Percentiles rank a stretch among this genome's conserved stretches.
phyloP scores from a whole-genome alignment of 2,113 vertebrate species.

The Plecturocebus donacophilus region DNA sequence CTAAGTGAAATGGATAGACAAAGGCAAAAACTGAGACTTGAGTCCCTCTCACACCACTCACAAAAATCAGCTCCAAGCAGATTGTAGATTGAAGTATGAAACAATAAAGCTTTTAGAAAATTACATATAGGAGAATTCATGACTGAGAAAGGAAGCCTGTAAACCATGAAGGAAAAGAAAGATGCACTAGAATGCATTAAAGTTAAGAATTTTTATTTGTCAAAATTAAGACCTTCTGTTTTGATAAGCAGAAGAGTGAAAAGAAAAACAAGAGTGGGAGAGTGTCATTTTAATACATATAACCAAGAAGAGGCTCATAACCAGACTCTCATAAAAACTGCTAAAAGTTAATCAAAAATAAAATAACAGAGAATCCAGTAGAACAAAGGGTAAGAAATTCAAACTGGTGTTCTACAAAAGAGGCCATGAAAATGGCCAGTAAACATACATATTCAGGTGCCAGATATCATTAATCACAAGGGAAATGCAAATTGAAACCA shows the following conservation, averaged over 20 bases:
- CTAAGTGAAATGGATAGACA: not conserved
- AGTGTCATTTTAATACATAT: not conserved
- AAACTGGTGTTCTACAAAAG: not conserved
- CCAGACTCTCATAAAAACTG: not conserved
- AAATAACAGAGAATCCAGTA: not conserved
- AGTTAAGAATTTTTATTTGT: not conserved
- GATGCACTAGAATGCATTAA: not conserved
- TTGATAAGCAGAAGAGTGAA: not conserved
- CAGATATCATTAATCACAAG: not conserved
- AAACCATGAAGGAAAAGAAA: not conserved
- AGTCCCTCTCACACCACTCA: not conserved
- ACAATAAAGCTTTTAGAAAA: not conserved
- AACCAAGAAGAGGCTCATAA: not conserved
- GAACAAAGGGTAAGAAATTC: not conserved
- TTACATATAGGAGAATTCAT: not conserved
- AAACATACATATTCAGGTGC: not conserved
- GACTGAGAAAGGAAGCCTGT: not conserved
- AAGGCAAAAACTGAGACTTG: not conserved
- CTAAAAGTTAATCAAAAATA: not conserved
- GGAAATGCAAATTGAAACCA: not conserved
- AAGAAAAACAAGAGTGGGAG: not conserved
- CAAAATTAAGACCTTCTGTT: conserved; percentile 1
- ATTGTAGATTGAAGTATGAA: not conserved
- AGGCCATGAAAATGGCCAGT: not conserved
- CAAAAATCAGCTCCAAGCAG: not conserved